Evolutionary conservation across 1,140 invertebrate genomes (phyloP), one percentile per base, ranked within the genome.

Genomic region (Muscidifurax raptorellus): DNA sequence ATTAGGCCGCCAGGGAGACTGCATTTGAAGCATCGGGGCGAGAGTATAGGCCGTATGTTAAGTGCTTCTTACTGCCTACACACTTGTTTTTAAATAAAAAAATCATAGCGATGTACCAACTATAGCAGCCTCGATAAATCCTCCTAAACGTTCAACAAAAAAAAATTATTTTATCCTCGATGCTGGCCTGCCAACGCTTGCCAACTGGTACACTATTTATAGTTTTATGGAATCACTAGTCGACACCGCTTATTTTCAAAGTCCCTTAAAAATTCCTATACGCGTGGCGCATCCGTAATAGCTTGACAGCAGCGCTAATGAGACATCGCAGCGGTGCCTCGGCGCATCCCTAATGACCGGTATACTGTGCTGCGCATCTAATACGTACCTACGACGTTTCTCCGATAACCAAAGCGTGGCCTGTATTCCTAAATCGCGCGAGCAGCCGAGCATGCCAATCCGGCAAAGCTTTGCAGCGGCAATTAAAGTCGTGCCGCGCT

Each of bases 381-480:
- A 66, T 12, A 66, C n/a, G 22, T 66, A 9, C 5, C 4, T 27
- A 69, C 44, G 74, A 83, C 81, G 27, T 67, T 77, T 83, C 18
- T 25, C 74, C 81, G 40, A 83, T 83, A 83, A 77, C 12, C 59
- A 7, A 40, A 22, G 40, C 67, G 76, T 30, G 13, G 52, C 27
- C 66, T 75, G 72, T n/a, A 77, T 47, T 75, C 75, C 80, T 75
- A 75, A 83, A 83, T 77, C 40, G n/a, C 32, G 10, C 5, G 59
- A 28, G 28, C 28, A 69, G 10, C 27, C 27, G 28, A 18, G 80
- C 52, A 72, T 74, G 69, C 69, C 80, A 81, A 81, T 81, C 27
- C 25, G 80, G 52, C 52, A 22, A 32, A 28, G 22, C 32, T 32
- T 74, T 13, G 44, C 4, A 13, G 0, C 25, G 15, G 47, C 30